Percentiles rank a stretch among this genome's conserved stretches.
Evolutionary conservation across 2,888 invertebrate genomes (phyloP).

Genomic region (Copidosoma aretas): DNA sequence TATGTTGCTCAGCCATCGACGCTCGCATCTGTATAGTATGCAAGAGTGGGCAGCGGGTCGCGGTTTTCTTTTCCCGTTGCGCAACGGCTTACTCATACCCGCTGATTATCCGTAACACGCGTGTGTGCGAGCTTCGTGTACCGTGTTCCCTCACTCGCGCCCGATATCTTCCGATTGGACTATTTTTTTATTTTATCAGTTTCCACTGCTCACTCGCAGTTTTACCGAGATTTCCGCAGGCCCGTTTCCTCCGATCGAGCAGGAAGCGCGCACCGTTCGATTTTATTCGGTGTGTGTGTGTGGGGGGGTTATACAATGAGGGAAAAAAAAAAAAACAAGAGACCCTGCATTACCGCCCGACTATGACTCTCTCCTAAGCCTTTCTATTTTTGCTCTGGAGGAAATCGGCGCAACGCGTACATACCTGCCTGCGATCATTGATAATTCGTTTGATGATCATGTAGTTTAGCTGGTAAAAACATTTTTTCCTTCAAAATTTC

Average conservation of each 20-base stretch:
- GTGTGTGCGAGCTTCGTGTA: slow-evolving; percentile 3
- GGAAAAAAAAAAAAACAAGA: background rate
- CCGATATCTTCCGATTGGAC: background rate
- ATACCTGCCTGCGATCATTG: no score
- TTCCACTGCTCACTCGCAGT: background rate
- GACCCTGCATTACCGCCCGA: background rate
- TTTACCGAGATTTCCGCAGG: slow-evolving; percentile 20
- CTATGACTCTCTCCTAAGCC: background rate
- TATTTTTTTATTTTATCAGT: slow-evolving; percentile 10
- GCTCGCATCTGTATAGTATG: no score
- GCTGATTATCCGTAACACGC: slow-evolving; percentile 26
- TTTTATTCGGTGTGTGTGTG: no score
- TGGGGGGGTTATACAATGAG: slow-evolving; percentile 22
- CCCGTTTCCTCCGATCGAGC: slow-evolving; percentile 27
- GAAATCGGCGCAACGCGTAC: background rate
- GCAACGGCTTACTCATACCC: slow-evolving; percentile 25
- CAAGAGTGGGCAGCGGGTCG: slow-evolving; percentile 28
- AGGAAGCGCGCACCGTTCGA: slow-evolving; percentile 24
- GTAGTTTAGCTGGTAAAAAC: no score
- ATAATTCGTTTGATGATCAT: no score
- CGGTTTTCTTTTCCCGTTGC: slow-evolving; percentile 43
- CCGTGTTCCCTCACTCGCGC: no score
- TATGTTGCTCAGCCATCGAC: no score
- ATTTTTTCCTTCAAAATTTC: no score
- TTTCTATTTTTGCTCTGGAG: slow-evolving; percentile 14